These are phyloP conservation scores for Nyctibius grandis DNA, from an alignment of 2,797 vertebrate genomes.

Conservation along the genomic window DNA sequence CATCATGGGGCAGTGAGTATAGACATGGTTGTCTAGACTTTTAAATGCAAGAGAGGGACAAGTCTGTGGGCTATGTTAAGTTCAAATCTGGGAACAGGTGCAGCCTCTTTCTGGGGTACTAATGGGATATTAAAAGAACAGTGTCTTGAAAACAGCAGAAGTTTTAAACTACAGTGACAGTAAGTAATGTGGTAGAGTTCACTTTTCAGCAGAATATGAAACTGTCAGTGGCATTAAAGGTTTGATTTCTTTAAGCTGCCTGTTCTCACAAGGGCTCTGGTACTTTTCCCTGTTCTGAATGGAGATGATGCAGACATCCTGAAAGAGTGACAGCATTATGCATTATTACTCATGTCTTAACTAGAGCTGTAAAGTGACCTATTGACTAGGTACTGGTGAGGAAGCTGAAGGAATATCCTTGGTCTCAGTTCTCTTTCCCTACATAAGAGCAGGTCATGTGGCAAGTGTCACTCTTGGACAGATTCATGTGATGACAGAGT, in stretches of 20 bases:
- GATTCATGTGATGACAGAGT: not conserved
- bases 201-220: not conserved
- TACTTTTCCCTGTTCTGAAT: not conserved
- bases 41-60: not conserved
- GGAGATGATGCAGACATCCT: not conserved
- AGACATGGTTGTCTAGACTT: not conserved
- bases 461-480: not conserved
- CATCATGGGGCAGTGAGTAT: not conserved
- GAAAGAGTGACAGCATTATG: not conserved
- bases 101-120: not conserved
- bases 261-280: not conserved
- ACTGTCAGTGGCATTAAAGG: fast-evolving
- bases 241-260: not conserved
- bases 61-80: not conserved
- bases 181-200: not conserved
- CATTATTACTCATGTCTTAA: not conserved
- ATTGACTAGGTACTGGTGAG: not conserved
- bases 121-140: not conserved
- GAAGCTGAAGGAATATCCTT: not conserved
- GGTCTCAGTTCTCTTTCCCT: not conserved
- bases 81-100: not conserved
- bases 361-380: not conserved
- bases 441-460: not conserved
- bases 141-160: not conserved
- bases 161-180: not conserved